A percentile compares a stretch with the other conserved stretches of the same genome.
Evolutionary conservation across 2,888 invertebrate genomes (phyloP).

Genomic region (Nomada flava): DNA sequence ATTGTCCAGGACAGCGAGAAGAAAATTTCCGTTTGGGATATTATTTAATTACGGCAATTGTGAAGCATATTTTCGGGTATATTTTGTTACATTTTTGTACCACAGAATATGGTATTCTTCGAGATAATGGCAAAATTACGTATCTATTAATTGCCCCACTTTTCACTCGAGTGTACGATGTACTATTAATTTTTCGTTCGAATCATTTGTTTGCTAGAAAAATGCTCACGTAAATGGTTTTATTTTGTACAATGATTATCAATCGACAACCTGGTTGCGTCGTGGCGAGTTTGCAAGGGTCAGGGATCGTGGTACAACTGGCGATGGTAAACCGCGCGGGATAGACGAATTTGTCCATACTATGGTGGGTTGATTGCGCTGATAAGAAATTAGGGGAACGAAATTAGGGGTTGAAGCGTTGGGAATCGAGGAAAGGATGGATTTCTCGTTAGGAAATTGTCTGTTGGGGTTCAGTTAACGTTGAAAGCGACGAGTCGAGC

Average conservation of each 20-base stretch:
- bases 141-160: no score
- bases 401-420: not conserved
- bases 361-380: not conserved
- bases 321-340: not conserved
- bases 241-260: not conserved
- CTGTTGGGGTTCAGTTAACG: slow-evolving; percentile 13
- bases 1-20: no score
- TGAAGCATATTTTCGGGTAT: no score
- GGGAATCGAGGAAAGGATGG: slow-evolving; percentile 7
- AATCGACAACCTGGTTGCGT: no score
- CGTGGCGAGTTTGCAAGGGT: not conserved
- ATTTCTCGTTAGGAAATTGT: not conserved
- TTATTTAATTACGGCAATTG: no score
- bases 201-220: no score
- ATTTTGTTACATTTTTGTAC: no score
- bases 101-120: no score
- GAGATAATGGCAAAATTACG: no score
- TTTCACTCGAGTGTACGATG: no score
- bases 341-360: not conserved
- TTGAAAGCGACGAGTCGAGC: slow-evolving; percentile 70
- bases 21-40: no score
- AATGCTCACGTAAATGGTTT: not conserved
- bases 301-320: slow-evolving; percentile 1
- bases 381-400: not conserved
- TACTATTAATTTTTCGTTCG: no score